Percentiles rank a stretch among this genome's conserved stretches.
These are phyloP conservation scores for Malacoraja senta DNA, from an alignment of 2,797 vertebrate genomes.

Conservation along the genomic window DNA sequence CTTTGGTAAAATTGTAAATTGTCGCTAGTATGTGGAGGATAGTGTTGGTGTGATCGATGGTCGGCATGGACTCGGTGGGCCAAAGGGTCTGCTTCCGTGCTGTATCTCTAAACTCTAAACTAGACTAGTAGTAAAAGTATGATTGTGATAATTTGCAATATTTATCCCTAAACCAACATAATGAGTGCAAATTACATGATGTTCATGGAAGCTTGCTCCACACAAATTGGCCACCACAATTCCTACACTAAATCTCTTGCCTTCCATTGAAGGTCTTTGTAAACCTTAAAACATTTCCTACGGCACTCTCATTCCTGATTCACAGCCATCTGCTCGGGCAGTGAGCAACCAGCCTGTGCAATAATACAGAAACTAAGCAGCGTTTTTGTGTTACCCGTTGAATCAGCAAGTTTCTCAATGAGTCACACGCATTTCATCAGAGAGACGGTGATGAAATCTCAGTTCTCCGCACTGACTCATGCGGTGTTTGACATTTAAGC, in stretches of 20 bases:
- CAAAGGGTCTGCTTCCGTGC: no score
- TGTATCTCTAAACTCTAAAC: no score
- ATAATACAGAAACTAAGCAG: neutral
- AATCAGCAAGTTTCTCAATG: slow-evolving; percentile 34
- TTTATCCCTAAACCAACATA: no score
- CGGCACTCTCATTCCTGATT: neutral
- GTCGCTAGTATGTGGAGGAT: no score
- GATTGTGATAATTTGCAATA: no score
- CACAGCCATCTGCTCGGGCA: slow-evolving; percentile 3
- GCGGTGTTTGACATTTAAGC: slow-evolving; percentile 12
- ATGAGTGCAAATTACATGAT: no score
- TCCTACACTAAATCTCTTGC: neutral
- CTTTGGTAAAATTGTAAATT: no score
- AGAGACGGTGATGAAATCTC: slow-evolving; percentile 7
- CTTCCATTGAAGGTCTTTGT: neutral
- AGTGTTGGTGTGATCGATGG: no score
- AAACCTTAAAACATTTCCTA: slow-evolving; percentile 1
- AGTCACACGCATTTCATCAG: slow-evolving; percentile 28
- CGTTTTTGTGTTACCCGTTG: slow-evolving; percentile 20
- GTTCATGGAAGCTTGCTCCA: no score
- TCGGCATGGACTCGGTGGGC: no score
- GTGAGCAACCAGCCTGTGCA: neutral
- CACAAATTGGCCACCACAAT: no score
- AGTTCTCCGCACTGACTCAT: slow-evolving; percentile 20
- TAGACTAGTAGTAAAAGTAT: no score